Conservation (phyloP, 2,797 vertebrate species). For the Catostomus latipinnis region DNA sequence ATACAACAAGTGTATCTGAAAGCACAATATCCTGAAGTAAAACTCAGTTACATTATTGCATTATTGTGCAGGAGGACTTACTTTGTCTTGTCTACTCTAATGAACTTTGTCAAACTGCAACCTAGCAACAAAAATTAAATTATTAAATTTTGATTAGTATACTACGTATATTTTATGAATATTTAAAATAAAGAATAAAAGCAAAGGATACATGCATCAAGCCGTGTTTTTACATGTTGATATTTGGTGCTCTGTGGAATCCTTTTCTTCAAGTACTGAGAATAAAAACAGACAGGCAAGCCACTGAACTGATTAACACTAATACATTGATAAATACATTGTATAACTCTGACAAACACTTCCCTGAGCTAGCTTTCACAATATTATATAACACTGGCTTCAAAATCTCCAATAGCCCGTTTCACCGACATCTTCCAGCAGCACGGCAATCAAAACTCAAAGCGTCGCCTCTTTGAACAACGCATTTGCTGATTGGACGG, state of each 20-base stretch:
- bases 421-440: slow-evolving; percentile 80
- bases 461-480: slow-evolving; percentile 52
- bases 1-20: slow-evolving; percentile 46
- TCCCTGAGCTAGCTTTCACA: neutral
- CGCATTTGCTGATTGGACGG: slow-evolving; percentile 61
- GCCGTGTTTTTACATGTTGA: slow-evolving; percentile 85
- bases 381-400: slow-evolving; percentile 72
- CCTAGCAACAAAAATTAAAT: slow-evolving; percentile 70
- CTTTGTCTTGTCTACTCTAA: slow-evolving; percentile 83
- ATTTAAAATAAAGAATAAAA: neutral
- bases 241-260: slow-evolving; percentile 89
- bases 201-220: slow-evolving; percentile 86
- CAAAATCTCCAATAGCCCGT: slow-evolving; percentile 76
- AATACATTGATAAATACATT: neutral
- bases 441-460: slow-evolving; percentile 49
- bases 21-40: neutral
- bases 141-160: too few species aligned
- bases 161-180: neutral
- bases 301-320: neutral
- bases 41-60: neutral
- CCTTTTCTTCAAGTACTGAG: slow-evolving; percentile 85
- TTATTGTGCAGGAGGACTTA: slow-evolving; percentile 74
- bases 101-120: slow-evolving; percentile 86
- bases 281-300: slow-evolving; percentile 5
- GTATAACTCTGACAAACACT: neutral